Evolutionary conservation across 2,888 invertebrate genomes (phyloP).

Genomic region (Athalia cordata): DNA sequence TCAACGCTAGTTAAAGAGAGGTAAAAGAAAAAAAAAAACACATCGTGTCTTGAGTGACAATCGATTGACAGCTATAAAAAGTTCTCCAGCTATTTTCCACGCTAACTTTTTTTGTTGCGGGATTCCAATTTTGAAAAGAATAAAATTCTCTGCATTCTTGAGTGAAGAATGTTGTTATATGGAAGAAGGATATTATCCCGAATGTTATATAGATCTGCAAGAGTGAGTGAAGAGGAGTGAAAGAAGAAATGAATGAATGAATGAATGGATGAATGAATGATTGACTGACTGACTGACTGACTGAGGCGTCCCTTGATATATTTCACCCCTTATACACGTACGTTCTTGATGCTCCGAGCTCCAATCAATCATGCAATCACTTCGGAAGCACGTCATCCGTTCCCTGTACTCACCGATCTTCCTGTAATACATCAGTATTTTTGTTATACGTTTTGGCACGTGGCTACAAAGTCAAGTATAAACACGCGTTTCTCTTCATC

Average conservation of each 20-base stretch:
- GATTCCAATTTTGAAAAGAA: conserved; percentile 16
- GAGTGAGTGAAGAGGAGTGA: neutral
- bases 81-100: neutral
- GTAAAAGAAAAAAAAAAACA: too few relatives aligned
- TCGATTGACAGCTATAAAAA: conserved; percentile 13
- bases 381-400: conserved; percentile 38
- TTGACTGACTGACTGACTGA: conserved; percentile 21
- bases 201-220: conserved; percentile 12
- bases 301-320: conserved; percentile 13
- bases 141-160: too few relatives aligned
- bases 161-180: too few relatives aligned
- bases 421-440: conserved; percentile 39
- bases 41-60: conserved; percentile 1
- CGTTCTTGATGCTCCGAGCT: neutral
- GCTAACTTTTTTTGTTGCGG: neutral
- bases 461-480: conserved; percentile 18
- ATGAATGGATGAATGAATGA: neutral
- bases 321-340: conserved; percentile 18
- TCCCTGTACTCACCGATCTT: conserved; percentile 42
- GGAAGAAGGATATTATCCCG: neutral
- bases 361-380: conserved; percentile 42
- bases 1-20: neutral
- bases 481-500: neutral
- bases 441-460: conserved; percentile 40
- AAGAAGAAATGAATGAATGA: conserved; percentile 1